Base-by-base conservation (phyloP, 2,113 vertebrate species). In the Vidua macroura region DNA sequence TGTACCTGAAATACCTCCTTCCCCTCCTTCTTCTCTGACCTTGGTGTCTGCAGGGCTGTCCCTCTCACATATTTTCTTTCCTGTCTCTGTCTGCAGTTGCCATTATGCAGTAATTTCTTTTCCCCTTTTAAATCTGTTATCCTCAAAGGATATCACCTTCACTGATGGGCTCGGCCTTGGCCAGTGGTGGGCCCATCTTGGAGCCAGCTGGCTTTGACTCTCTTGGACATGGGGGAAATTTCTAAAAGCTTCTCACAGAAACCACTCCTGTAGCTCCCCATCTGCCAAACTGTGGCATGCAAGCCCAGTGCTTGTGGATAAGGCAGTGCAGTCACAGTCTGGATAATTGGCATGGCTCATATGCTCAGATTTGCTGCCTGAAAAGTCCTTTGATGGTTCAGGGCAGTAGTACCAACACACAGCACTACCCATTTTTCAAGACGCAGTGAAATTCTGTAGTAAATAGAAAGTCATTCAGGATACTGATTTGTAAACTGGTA, bases 91-190 rank as follows among this genome's bases (percentile, higher is more conserved):
- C 55, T 49, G 70, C 35, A 43, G 21, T 48, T 83, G n/a, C n/a
- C 15, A 23, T 55, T 41, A 22, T 22, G 41, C 24, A 48, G 9
- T 53, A 35, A 48, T 39, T 76, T 62, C 7, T 83, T 75, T 83
- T 7, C 24, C 6, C 7, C 13, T 69, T 76, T 62, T 15, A 41
- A 75, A 53, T 44, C 37, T 62, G 17, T 62, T 62, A 23, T 55
- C 30, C 27, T 5, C 10, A 23, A 11, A 31, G 44, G 27, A 23
- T 44, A 11, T 15, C 27, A 37, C 37, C 27, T 51, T 39, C 0
- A 0, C 33, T 62, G 53, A 31, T 62, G n/a, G n/a, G 14, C 62
- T 83, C 0, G 0, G 17, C 18, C 62, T 55, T 48, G 25, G 70
- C 21, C 39, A 27, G 13, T 10, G 9, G 39, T 60, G 6, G 46